phyloP scores from a whole-genome alignment of 2,888 invertebrate species.

The Bugulina stolonifera region DNA sequence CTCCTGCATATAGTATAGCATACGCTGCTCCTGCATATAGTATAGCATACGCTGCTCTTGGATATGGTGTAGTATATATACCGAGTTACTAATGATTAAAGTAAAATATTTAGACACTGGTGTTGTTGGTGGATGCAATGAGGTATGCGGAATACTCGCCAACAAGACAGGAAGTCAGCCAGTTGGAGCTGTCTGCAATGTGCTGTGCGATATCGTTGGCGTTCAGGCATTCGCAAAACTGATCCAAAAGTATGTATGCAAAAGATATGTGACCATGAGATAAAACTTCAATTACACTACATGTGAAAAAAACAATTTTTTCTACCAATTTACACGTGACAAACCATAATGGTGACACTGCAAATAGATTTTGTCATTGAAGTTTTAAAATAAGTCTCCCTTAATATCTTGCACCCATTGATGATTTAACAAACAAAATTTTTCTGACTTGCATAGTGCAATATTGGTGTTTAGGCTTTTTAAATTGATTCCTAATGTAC shows the following conservation, averaged over 20 bases:
- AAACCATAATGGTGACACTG: not conserved
- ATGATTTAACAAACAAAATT: no score
- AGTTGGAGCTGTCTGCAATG: slow-evolving; percentile 36
- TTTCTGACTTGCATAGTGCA: no score
- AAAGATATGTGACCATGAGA: no score
- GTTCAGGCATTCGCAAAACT: slow-evolving; percentile 40
- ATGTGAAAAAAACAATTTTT: not conserved
- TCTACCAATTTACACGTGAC: no score
- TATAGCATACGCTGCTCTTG: no score
- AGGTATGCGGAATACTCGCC: slow-evolving; percentile 35
- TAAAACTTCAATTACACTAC: not conserved
- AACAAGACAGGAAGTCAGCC: slow-evolving; percentile 37
- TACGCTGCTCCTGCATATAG: no score
- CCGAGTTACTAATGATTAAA: no score
- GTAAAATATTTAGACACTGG: slow-evolving; percentile 38
- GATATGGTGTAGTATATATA: no score
- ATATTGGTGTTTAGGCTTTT: no score
- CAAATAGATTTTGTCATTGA: not conserved
- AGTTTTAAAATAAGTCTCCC: not conserved
- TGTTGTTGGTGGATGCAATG: slow-evolving; percentile 37
- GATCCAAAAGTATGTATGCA: slow-evolving; percentile 37
- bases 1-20: no score
- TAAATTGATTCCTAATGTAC: no score
- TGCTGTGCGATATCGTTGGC: slow-evolving; percentile 41
- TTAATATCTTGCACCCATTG: no score